Evolutionary conservation across 2,888 invertebrate species (phyloP).

Genomic region (Ennomos fuscantarius): DNA sequence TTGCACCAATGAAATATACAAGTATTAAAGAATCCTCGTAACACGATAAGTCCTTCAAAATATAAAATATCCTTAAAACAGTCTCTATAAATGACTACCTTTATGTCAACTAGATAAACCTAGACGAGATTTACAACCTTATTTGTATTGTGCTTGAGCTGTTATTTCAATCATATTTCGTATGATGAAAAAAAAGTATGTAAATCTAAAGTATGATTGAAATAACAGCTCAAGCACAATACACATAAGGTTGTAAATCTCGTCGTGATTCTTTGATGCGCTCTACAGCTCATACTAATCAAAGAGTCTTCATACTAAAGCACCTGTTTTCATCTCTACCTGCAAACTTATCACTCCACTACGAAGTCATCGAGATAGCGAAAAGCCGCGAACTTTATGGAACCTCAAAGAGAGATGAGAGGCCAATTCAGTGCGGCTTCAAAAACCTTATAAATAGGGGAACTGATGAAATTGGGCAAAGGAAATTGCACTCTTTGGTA

Average conservation of each 20-base stretch:
- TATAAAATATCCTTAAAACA: too few species aligned
- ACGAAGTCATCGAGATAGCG: conserved; percentile 13
- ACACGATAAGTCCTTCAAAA: too few species aligned
- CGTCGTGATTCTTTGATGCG: background rate
- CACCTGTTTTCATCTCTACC: conserved; percentile 3
- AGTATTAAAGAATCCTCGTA: too few species aligned
- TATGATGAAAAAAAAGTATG: too few species aligned
- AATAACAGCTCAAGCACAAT: too few species aligned
- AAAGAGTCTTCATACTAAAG: background rate
- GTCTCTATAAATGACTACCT: too few species aligned
- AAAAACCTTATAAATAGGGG: conserved; percentile 18
- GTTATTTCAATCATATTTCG: background rate
- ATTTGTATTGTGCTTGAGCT: too few species aligned
- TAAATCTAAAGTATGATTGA: too few species aligned
- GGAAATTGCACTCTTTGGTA: conserved; percentile 1
- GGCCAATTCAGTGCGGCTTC: conserved; percentile 18
- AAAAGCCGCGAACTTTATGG: conserved; percentile 7
- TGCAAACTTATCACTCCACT: conserved; percentile 1
- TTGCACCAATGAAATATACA: too few species aligned
- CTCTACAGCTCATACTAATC: background rate
- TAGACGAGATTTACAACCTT: too few species aligned
- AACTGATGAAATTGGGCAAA: background rate
- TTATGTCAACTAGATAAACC: too few species aligned
- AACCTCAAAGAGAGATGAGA: conserved; percentile 13
- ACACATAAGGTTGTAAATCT: too few species aligned